Base-by-base conservation (phyloP, 2,888 invertebrate genomes). In the Plagiodera versicolora region DNA sequence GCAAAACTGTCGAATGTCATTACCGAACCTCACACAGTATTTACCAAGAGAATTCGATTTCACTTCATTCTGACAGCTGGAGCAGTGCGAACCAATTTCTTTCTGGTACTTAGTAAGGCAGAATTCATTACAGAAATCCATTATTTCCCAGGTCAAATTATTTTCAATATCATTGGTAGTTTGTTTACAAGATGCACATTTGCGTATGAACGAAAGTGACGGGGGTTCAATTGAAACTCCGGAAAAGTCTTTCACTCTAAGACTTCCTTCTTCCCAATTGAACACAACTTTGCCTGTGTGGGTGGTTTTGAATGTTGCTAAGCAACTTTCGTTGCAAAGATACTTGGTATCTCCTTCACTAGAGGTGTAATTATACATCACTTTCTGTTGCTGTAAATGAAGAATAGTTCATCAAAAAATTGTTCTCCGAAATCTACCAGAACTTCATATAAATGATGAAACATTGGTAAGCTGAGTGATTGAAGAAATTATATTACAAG, bases 1-100 rank as follows among this genome's bases (percentile, higher is more conserved):
- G 78, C 97, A 98, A 81, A 97, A 97, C 78, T 96, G 96, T 11
- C 93, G 86, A 51, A 96, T 90, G 74, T 95, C 94, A 66, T 91
- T 92, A 0, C 96, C 96, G 77, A 96, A 95, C 53, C 95, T 84
- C 0, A 96, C 94, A 74, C 95, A 95, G 76, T 95, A 95, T 77
- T 95, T 96, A 14, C 95, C 95, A 72, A 95, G 85, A 67, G 92
- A 91, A 1, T 87, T 86, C 49, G 89, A 86, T 53, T 88, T 86
- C 0, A 97, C 95, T 3, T 85, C 81, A 28, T 86, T 87, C 59
- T 88, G 86, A 76, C 97, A 98, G 70, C 90, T 91, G 8, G 91
- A 87, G 78, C 96, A 97, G 67, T 86, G 84, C 0, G 89, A 83
- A 0, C 91, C 91, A 55, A 91, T 86, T 66, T 85, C 84, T 64